phyloP scores from a whole-genome alignment of 1,140 invertebrate species.

The Drosophila pectinifera region DNA sequence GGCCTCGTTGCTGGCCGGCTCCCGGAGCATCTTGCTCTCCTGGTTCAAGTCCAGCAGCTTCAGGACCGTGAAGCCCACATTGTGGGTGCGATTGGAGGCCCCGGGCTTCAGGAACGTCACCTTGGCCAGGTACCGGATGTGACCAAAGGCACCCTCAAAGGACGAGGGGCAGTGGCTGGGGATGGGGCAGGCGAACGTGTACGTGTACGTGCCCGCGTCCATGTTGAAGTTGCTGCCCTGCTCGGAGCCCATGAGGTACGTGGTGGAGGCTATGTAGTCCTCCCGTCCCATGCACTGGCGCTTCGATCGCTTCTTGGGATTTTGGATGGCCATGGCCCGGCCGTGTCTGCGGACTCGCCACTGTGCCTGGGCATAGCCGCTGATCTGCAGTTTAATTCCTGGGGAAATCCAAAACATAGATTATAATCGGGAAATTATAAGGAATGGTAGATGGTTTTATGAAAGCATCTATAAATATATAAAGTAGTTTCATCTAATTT shows the following conservation, averaged over 20 bases:
- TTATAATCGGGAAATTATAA: neutral
- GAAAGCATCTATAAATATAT: too few species aligned
- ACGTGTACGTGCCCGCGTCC: constrained; percentile 86
- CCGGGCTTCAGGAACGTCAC: constrained; percentile 70
- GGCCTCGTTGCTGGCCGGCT: constrained; percentile 66
- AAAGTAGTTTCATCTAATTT: too few species aligned
- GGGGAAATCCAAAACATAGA: neutral
- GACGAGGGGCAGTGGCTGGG: constrained; percentile 86
- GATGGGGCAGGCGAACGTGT: constrained; percentile 87
- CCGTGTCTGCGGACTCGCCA: constrained; percentile 63
- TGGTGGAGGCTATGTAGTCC: constrained; percentile 80
- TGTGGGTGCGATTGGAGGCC: constrained; percentile 75
- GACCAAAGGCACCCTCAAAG: constrained; percentile 77
- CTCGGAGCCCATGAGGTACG: constrained; percentile 75
- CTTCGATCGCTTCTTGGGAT: constrained; percentile 44
- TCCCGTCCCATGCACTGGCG: constrained; percentile 65
- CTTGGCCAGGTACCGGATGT: constrained; percentile 80
- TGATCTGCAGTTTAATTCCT: constrained; percentile 78
- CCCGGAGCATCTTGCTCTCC: constrained; percentile 63
- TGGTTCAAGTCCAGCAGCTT: constrained; percentile 75
- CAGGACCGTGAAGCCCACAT: constrained; percentile 78
- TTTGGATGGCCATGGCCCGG: constrained; percentile 43
- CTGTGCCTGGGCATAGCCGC: constrained; percentile 70
- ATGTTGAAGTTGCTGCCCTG: constrained; percentile 84
- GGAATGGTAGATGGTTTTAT: too few species aligned